These are phyloP conservation scores for Argopecten irradians DNA, from an alignment of 1,140 invertebrate species.

Conservation along the genomic window DNA sequence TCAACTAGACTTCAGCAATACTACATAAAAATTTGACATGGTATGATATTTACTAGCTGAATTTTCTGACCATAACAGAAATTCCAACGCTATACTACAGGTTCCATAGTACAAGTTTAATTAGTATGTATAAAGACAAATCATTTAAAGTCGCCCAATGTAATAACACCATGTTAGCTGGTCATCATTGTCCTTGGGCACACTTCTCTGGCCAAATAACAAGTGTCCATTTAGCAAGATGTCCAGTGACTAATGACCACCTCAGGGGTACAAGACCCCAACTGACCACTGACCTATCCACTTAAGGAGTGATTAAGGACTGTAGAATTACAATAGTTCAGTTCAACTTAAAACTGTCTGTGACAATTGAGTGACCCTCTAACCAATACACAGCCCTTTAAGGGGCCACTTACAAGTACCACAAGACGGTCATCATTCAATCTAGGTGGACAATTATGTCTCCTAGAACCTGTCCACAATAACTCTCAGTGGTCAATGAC, in stretches of 20 bases:
- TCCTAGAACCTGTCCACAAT: background rate
- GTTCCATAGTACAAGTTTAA: too few species aligned
- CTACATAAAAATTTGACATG: too few species aligned
- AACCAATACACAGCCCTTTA: background rate
- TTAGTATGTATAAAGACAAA: too few species aligned
- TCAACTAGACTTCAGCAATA: too few species aligned
- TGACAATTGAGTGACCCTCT: background rate
- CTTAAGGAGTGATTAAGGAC: background rate
- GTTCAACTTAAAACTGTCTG: background rate
- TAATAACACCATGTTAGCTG: background rate
- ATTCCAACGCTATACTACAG: too few species aligned
- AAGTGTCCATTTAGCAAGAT: background rate
- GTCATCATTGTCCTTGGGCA: background rate
- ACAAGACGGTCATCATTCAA: background rate
- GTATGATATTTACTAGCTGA: too few species aligned
- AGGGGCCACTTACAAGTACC: background rate
- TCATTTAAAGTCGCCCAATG: background rate
- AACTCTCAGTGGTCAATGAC: background rate
- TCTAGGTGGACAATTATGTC: background rate
- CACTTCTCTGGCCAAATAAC: background rate
- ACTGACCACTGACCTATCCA: background rate
- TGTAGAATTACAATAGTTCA: background rate
- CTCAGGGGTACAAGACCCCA: background rate
- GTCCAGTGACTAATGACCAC: constrained; percentile 14
- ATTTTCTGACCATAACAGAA: too few species aligned